Evolutionary conservation across 2,888 invertebrate genomes (phyloP), one percentile per base, ranked within the genome.

Genomic region (Heliconius cydno): DNA sequence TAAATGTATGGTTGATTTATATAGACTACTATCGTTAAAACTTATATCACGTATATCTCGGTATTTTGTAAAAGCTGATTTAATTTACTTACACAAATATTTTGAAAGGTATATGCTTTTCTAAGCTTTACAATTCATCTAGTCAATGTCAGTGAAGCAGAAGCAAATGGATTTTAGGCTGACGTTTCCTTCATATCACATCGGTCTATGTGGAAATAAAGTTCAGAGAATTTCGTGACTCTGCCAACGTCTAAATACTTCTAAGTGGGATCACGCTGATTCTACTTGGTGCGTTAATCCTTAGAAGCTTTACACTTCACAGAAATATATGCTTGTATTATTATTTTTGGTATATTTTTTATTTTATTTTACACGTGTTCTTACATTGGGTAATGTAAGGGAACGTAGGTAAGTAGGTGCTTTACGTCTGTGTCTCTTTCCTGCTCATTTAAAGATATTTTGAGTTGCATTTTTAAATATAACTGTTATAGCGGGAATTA

Each of bases 221-320:
- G 22, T 76, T 76, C 57, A n/a, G 9, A 30, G 30, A 76, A 75
- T 65, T 65, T 63, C 38, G 41, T 22, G 41, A 60, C 68, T 68
- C 13, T 68, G 68, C n/a, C 67, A 46, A 57, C 34, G n/a, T 67
- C 76, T 67, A 68, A 76, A 76, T 60, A 76, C 67, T 57, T 67
- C 25, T 57, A 76, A 57, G 66, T 76, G 34, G 34, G 67, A 76
- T 76, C 57, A 67, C 57, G 25, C 68, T 57, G 25, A 15, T 38
- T 68, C 30, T 57, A 52, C 19, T 76, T 38, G 34, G 34, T 46
- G 66, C 22, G 57, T 67, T 68, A 76, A 57, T 68, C 52, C 25
- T 76, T 57, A 52, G 25, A 34, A 46, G 15, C 19, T 38, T 57
- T 22, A 52, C n/a, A 57, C 68, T 68, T 68, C 30, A 76, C 15